These are phyloP conservation scores for Pithys albifrons DNA, from an alignment of 2,113 vertebrate genomes.

Conservation along the genomic window DNA sequence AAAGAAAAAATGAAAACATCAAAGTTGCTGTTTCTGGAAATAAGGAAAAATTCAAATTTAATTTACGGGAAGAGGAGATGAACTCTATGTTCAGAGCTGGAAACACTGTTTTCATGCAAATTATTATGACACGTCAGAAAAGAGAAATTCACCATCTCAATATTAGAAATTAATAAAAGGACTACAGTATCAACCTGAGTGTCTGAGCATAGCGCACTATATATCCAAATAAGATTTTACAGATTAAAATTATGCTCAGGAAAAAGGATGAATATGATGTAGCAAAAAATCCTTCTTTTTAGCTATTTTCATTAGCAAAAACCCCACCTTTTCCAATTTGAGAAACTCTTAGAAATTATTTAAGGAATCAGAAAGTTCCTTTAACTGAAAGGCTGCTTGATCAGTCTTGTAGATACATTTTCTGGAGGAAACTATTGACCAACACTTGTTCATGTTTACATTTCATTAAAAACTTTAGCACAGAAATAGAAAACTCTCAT, in stretches of 20 bases:
- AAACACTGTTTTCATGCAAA: neutral
- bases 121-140: neutral
- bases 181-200: neutral
- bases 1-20: neutral
- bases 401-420: neutral
- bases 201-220: neutral
- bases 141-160: neutral
- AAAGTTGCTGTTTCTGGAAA: neutral
- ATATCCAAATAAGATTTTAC: neutral
- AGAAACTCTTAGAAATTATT: neutral
- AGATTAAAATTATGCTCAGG: neutral
- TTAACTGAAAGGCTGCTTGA: neutral
- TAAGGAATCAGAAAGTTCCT: neutral
- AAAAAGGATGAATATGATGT: neutral
- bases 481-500: neutral
- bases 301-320: neutral
- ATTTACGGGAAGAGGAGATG: neutral
- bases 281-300: neutral
- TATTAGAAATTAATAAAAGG: neutral
- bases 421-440: neutral
- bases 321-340: neutral
- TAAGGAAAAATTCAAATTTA: neutral
- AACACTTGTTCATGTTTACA: accelerated
- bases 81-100: neutral
- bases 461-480: neutral